Conservation (phyloP, 1,140 invertebrate genomes). For the Holotrichia oblita region DNA sequence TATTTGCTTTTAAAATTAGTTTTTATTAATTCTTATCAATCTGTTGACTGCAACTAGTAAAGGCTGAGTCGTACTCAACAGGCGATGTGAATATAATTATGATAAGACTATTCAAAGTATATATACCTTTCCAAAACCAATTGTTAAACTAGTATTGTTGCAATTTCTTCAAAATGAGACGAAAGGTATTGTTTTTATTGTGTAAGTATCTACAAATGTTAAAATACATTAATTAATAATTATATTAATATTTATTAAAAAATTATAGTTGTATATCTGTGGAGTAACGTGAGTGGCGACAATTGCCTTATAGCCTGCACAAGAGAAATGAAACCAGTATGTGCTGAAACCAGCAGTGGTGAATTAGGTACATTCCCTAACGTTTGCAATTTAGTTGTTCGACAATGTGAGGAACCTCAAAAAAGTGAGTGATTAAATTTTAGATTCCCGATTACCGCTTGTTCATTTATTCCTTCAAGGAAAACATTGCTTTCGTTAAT, state of each 20-base stretch:
- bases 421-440: slow-evolving; percentile 1
- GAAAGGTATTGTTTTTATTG: neutral
- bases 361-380: neutral
- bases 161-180: neutral
- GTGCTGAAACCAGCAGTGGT: neutral
- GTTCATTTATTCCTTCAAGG: too few relatives aligned
- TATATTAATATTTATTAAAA: neutral
- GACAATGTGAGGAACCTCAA: slow-evolving; percentile 17
- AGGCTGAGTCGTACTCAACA: too few relatives aligned
- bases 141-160: too few relatives aligned
- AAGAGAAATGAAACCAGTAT: slow-evolving; percentile 11
- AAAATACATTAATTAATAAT: too few relatives aligned
- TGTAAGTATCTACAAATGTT: neutral
- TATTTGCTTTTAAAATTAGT: too few relatives aligned
- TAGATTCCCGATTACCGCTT: too few relatives aligned
- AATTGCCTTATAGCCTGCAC: slow-evolving; percentile 16
- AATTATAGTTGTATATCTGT: neutral
- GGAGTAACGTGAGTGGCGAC: neutral
- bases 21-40: too few relatives aligned
- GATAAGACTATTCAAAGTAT: too few relatives aligned
- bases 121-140: too few relatives aligned
- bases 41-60: too few relatives aligned
- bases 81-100: neutral
- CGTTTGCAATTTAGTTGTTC: slow-evolving; percentile 1
- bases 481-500: too few relatives aligned